phyloP scores from a whole-genome alignment of 2,888 invertebrate genomes.

The Timema podura region DNA sequence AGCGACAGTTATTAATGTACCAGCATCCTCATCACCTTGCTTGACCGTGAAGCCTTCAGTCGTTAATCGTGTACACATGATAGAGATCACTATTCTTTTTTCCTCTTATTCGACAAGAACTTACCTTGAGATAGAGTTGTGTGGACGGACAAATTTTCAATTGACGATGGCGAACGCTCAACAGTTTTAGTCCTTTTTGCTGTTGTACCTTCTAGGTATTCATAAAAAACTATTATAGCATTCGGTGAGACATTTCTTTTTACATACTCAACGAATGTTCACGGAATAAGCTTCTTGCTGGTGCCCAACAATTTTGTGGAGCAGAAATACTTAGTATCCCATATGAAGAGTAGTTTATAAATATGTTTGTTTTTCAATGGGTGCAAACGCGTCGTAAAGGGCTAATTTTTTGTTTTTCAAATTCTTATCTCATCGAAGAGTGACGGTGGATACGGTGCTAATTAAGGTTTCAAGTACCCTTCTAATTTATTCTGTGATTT shows the following conservation, averaged over 20 bases:
- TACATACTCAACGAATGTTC: too few species aligned
- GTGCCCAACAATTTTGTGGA: neutral
- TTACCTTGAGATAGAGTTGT: neutral
- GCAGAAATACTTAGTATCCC: neutral
- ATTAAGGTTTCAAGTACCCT: neutral
- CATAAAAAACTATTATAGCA: neutral
- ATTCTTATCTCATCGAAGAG: slow-evolving; percentile 5
- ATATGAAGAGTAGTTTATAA: neutral
- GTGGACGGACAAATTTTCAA: neutral
- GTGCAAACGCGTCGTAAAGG: neutral
- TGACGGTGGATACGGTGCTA: slow-evolving; percentile 6
- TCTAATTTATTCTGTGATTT: neutral
- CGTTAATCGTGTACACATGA: neutral
- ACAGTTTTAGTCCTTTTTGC: neutral
- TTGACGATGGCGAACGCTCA: neutral
- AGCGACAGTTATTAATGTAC: too few species aligned
- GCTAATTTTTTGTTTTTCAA: neutral
- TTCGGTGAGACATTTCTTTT: neutral
- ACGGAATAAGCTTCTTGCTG: too few species aligned
- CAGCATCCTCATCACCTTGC: too few species aligned
- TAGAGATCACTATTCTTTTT: neutral
- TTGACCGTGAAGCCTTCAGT: too few species aligned
- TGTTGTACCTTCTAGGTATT: neutral
- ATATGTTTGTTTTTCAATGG: neutral
- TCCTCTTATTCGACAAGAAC: neutral